These are phyloP conservation scores for Drosophila subpulchrella DNA, from an alignment of 1,140 invertebrate species.

Conservation along the genomic window DNA sequence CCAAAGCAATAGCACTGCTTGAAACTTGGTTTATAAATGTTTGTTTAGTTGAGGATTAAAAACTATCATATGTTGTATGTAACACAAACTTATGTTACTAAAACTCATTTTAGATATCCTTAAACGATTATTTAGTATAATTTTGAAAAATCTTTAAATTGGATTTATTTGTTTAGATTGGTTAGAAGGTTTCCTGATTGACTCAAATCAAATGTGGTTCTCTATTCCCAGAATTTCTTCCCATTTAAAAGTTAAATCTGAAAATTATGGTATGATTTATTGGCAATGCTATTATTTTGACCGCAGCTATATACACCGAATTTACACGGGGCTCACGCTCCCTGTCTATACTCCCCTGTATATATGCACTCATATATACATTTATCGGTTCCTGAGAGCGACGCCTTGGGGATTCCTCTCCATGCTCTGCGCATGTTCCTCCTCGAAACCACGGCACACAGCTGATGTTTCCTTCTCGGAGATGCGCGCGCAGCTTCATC, in stretches of 20 bases:
- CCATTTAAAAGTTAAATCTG: not conserved
- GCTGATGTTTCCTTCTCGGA: slow-evolving; percentile 32
- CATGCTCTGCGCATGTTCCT: slow-evolving; percentile 31
- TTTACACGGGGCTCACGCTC: slow-evolving; percentile 13
- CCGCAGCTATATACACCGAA: slow-evolving; percentile 11
- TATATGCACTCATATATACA: not conserved
- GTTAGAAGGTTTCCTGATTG: too few relatives aligned
- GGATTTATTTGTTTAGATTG: too few relatives aligned
- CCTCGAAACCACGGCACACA: slow-evolving; percentile 18
- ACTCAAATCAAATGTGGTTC: too few relatives aligned
- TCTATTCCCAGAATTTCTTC: too few relatives aligned
- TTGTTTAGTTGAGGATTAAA: too few relatives aligned
- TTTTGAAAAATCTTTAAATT: too few relatives aligned
- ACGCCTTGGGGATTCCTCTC: slow-evolving; percentile 31
- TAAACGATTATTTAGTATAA: too few relatives aligned
- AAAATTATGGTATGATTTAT: slow-evolving; percentile 1
- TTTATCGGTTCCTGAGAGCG: slow-evolving; percentile 3
- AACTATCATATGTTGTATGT: too few relatives aligned
- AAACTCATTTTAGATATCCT: too few relatives aligned
- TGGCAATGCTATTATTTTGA: slow-evolving; percentile 25
- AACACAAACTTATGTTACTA: too few relatives aligned
- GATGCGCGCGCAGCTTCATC: slow-evolving; percentile 67
- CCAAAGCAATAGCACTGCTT: slow-evolving; percentile 4
- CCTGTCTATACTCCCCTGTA: slow-evolving; percentile 6
- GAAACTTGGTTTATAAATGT: not conserved